These are phyloP conservation scores for Hydropsyche betteni DNA, from an alignment of 2,888 invertebrate genomes.

Conservation along the genomic window DNA sequence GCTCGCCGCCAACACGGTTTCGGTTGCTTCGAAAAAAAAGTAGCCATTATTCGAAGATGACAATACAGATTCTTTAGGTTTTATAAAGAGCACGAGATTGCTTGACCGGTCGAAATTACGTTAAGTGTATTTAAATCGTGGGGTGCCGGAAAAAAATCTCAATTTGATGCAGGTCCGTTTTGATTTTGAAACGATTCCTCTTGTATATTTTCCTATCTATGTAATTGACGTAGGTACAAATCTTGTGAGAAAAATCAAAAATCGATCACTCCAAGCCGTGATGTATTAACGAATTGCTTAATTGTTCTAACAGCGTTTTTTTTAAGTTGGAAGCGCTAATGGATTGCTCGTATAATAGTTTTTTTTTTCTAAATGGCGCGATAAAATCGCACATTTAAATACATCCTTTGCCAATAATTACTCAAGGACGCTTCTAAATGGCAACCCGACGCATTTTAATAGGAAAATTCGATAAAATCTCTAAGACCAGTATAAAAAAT, in stretches of 20 bases:
- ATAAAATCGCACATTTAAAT: conserved; percentile 4
- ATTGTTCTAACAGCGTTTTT: background rate
- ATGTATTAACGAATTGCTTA: background rate
- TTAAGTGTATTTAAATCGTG: conserved; percentile 35
- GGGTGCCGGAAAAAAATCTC: conserved; percentile 3
- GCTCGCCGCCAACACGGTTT: background rate
- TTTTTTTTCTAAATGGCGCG: background rate
- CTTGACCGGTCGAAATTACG: conserved; percentile 39
- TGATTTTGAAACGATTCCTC: background rate
- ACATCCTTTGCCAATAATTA: background rate
- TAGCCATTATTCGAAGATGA: conserved; percentile 48
- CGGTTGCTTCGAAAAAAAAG: conserved; percentile 33
- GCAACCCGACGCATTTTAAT: background rate
- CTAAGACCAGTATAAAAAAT: no score
- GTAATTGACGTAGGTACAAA: background rate
- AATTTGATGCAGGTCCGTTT: conserved; percentile 9
- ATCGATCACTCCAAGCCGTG: background rate
- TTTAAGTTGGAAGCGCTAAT: background rate
- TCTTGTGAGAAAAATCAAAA: background rate
- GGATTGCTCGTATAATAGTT: background rate
- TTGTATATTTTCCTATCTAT: no score
- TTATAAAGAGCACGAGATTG: conserved; percentile 37
- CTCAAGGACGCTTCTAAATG: conserved; percentile 5
- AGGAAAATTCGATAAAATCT: no score
- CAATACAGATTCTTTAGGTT: conserved; percentile 50